phyloP scores from a whole-genome alignment of 2,888 invertebrate genomes.

The Phaedon cochleariae region DNA sequence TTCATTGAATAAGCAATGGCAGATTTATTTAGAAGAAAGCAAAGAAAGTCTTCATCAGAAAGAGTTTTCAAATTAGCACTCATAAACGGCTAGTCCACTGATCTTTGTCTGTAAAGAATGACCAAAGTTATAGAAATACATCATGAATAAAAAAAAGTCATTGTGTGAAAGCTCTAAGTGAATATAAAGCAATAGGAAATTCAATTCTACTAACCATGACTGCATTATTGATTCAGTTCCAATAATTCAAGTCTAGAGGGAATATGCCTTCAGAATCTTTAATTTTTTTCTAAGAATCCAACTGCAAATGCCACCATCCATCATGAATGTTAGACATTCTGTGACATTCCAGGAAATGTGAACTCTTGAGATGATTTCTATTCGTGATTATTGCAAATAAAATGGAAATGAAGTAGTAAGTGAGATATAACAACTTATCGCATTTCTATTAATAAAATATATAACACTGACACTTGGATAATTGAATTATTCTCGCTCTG shows the following conservation, averaged over 20 bases:
- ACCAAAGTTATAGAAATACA: neutral
- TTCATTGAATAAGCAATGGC: too few species aligned
- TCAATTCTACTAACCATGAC: neutral
- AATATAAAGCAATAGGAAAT: neutral
- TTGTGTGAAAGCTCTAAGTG: neutral
- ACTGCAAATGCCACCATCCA: neutral
- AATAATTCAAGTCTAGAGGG: conserved; percentile 2
- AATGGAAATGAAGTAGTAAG: neutral
- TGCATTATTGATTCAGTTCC: conserved; percentile 11
- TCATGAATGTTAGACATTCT: neutral
- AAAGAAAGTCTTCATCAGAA: too few species aligned
- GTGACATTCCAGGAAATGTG: neutral
- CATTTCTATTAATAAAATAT: neutral
- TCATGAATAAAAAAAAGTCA: neutral
- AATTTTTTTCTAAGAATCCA: neutral
- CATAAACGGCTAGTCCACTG: too few species aligned
- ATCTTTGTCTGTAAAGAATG: neutral
- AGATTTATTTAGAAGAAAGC: too few species aligned
- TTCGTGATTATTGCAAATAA: neutral
- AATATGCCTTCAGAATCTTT: conserved; percentile 10
- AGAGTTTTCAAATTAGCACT: too few species aligned
- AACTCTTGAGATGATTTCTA: neutral
- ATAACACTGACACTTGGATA: neutral
- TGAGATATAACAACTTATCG: neutral
- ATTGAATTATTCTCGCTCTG: neutral